Percentiles rank a stretch among this genome's conserved stretches.
phyloP scores from a whole-genome alignment of 2,888 invertebrate species.

The Vesta saturnalis region DNA sequence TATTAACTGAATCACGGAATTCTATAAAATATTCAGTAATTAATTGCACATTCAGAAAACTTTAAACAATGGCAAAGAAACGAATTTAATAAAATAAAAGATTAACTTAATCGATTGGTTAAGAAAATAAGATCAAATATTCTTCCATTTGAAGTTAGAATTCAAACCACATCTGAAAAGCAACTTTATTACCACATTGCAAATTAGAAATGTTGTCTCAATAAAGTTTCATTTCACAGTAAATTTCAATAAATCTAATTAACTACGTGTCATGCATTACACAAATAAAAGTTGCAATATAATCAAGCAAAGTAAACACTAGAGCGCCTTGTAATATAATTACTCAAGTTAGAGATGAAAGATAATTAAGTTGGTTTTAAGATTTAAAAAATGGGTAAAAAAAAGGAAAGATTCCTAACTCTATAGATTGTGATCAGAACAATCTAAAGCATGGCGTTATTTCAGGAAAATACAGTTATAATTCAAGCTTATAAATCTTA shows the following conservation, averaged over 20 bases:
- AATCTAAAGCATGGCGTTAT: constrained; percentile 17
- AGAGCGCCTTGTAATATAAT: no score
- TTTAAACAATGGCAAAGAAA: no score
- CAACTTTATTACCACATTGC: not conserved
- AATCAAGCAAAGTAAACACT: no score
- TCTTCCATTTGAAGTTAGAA: not conserved
- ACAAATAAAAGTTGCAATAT: no score
- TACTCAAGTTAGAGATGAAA: not conserved
- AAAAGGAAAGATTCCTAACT: not conserved
- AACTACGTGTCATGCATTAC: not conserved
- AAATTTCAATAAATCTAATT: constrained; percentile 3
- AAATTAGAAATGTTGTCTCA: constrained; percentile 4
- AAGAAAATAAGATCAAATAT: not conserved
- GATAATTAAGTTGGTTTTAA: not conserved
- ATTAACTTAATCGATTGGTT: not conserved
- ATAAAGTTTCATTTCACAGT: constrained; percentile 3
- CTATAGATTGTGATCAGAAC: not conserved
- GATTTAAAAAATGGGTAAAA: not conserved
- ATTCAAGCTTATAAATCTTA: constrained; percentile 51
- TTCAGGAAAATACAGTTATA: constrained; percentile 33
- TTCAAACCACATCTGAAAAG: not conserved
- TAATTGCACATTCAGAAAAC: no score
- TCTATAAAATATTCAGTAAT: no score
- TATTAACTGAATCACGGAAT: no score
- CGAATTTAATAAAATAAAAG: no score